These are phyloP conservation scores for Triops longicaudatus DNA, from an alignment of 1,140 invertebrate species.

Conservation along the genomic window DNA sequence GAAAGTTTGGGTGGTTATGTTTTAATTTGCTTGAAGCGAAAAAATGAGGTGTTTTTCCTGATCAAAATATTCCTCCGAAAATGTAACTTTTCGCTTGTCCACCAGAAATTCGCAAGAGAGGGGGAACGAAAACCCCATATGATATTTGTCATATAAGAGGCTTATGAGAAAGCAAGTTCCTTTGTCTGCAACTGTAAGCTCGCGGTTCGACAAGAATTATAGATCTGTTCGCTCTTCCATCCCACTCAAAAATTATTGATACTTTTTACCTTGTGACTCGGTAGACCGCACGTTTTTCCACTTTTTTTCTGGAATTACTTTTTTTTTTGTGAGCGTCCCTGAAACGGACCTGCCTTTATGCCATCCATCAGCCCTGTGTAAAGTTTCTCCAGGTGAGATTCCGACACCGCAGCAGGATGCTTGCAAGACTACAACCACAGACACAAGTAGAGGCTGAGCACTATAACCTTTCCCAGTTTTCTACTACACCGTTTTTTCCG, in stretches of 20 bases:
- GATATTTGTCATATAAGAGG: conserved; percentile 10
- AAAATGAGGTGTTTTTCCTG: too few species aligned
- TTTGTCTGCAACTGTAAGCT: conserved; percentile 12
- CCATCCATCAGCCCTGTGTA: conserved; percentile 10
- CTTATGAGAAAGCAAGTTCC: not conserved
- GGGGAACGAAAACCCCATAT: not conserved
- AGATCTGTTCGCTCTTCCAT: not conserved
- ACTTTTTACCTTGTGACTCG: not conserved
- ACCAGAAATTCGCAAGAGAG: not conserved
- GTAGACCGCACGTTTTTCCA: not conserved
- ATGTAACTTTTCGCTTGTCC: not conserved
- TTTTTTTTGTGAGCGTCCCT: not conserved
- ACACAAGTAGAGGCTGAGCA: not conserved
- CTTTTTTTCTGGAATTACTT: not conserved
- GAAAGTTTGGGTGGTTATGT: too few species aligned
- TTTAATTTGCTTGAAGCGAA: too few species aligned
- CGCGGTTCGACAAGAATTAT: conserved; percentile 6
- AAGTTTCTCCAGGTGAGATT: conserved; percentile 15
- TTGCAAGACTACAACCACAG: not conserved
- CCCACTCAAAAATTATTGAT: not conserved
- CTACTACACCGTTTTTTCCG: not conserved
- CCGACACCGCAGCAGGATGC: not conserved
- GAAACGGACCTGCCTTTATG: not conserved
- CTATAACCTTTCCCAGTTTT: not conserved
- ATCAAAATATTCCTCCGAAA: not conserved